These are phyloP conservation scores for Lordiphosa stackelbergi DNA, from an alignment of 1,140 invertebrate genomes.

Conservation along the genomic window DNA sequence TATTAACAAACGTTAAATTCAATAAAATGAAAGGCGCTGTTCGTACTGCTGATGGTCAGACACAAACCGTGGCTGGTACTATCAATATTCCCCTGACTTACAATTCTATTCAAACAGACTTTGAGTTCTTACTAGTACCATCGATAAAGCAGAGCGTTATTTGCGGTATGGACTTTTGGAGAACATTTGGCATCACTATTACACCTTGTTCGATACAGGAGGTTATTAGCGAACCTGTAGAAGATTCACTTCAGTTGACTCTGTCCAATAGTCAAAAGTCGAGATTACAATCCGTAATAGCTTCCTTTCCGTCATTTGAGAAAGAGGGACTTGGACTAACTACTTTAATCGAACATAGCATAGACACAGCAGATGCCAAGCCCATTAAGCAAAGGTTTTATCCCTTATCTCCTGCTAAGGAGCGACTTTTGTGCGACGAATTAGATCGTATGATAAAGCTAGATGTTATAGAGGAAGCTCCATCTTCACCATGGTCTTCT, in stretches of 20 bases:
- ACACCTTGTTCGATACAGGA: background rate
- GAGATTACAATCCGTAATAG: background rate
- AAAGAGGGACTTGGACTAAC: background rate
- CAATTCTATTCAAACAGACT: background rate
- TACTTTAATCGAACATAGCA: constrained; percentile 4
- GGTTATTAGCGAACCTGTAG: too few relatives aligned
- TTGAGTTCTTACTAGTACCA: constrained; percentile 20
- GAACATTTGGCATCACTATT: constrained; percentile 10
- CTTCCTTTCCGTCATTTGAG: constrained; percentile 1
- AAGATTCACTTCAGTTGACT: too few relatives aligned
- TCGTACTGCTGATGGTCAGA: constrained; percentile 16
- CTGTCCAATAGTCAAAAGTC: background rate
- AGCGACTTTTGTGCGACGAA: constrained; percentile 21
- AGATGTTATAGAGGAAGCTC: constrained; percentile 25
- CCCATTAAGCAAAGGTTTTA: constrained; percentile 20
- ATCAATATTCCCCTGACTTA: constrained; percentile 7
- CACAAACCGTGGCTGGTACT: background rate
- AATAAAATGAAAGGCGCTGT: constrained; percentile 8
- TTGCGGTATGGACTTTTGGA: constrained; percentile 28
- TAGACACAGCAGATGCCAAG: constrained; percentile 4
- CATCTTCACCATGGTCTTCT: constrained; percentile 28
- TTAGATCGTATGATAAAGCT: constrained; percentile 21
- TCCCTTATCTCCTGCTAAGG: constrained; percentile 23
- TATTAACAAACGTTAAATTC: background rate
- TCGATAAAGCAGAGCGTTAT: constrained; percentile 10